These are phyloP conservation scores for Autographa pulchrina DNA, from an alignment of 2,888 invertebrate genomes.

Conservation along the genomic window DNA sequence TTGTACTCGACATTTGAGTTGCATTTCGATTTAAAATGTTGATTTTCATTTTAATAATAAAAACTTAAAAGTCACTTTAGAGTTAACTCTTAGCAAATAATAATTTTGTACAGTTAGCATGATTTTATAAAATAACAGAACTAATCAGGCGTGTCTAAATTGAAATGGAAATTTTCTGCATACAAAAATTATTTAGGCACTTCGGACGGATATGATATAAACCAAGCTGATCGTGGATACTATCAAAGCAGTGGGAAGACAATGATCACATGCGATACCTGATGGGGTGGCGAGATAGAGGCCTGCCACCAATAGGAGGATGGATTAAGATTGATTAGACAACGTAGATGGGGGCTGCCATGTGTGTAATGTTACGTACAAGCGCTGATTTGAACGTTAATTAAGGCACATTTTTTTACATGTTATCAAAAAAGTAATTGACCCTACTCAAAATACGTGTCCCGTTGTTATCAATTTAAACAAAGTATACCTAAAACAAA, in stretches of 20 bases:
- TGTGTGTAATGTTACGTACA: background rate
- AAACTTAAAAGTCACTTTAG: background rate
- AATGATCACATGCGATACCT: conserved; percentile 33
- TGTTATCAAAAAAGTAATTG: no score
- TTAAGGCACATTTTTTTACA: no score
- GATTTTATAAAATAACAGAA: no score
- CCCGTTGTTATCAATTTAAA: no score
- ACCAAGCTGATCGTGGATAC: conserved; percentile 18
- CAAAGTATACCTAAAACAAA: no score
- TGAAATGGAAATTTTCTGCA: no score
- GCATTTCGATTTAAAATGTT: background rate
- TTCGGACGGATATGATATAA: conserved; percentile 7
- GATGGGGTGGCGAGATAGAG: conserved; percentile 3
- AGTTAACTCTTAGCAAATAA: background rate
- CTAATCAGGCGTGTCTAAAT: background rate
- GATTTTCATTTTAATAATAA: background rate
- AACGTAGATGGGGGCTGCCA: conserved; percentile 15
- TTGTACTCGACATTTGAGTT: background rate
- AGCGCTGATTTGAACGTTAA: background rate
- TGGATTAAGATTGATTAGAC: conserved; percentile 24
- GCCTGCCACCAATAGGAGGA: conserved; percentile 11
- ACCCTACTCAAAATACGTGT: no score
- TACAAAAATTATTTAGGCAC: background rate
- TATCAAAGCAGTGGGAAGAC: conserved; percentile 31
- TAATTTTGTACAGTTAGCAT: background rate